Evolutionary conservation across 1,140 invertebrate species (phyloP).

Genomic region (Drosophila micromelanica): DNA sequence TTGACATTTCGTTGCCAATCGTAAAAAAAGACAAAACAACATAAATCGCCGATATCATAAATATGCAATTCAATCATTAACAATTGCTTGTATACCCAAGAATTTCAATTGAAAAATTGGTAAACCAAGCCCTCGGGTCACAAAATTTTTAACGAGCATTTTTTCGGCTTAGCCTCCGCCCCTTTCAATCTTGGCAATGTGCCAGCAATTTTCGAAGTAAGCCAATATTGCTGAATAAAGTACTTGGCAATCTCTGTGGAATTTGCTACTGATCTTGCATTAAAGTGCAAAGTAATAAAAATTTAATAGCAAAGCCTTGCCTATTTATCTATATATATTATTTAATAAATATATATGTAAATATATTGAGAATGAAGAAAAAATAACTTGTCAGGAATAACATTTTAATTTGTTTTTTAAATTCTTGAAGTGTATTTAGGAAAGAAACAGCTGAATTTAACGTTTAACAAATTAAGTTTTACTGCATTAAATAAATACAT

Average conservation of each 20-base stretch:
- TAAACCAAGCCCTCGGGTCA: slow-evolving; percentile 75
- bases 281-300: slow-evolving; percentile 3
- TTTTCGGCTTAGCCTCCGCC: slow-evolving; percentile 51
- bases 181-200: slow-evolving; percentile 12
- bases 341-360: too few relatives aligned
- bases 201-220: slow-evolving; percentile 19
- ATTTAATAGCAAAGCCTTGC: not conserved
- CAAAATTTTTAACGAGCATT: slow-evolving; percentile 58
- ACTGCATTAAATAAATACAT: too few relatives aligned
- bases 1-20: slow-evolving; percentile 61
- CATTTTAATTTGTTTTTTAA: too few relatives aligned
- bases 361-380: too few relatives aligned
- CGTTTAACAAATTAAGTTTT: too few relatives aligned
- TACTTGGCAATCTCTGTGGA: not conserved
- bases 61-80: slow-evolving; percentile 68
- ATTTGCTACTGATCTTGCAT: not conserved
- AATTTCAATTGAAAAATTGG: slow-evolving; percentile 67
- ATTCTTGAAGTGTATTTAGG: too few relatives aligned
- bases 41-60: slow-evolving; percentile 45
- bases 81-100: slow-evolving; percentile 60
- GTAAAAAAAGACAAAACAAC: slow-evolving; percentile 24
- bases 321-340: too few relatives aligned
- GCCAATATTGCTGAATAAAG: slow-evolving; percentile 19
- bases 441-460: too few relatives aligned
- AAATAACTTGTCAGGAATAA: too few relatives aligned